These are phyloP conservation scores for Indri indri DNA, from an alignment of 2,113 vertebrate species.

Conservation along the genomic window DNA sequence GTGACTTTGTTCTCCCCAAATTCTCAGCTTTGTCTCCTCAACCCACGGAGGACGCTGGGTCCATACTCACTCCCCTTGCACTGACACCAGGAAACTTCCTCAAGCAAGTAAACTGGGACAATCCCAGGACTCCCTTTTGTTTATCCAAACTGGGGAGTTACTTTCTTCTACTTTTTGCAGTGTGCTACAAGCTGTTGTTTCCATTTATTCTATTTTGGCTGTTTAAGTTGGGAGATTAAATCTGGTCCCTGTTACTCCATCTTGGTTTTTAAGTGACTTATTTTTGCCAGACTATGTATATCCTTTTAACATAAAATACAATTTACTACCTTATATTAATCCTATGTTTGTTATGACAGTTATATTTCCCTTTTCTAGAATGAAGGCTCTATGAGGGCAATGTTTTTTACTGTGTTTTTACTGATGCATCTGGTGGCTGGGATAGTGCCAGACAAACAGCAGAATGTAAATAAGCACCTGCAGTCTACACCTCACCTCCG, in stretches of 20 bases:
- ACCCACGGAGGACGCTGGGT: background rate
- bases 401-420: background rate
- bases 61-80: background rate
- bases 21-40: background rate
- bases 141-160: background rate
- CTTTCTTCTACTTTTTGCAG: background rate
- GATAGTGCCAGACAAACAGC: background rate
- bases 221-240: background rate
- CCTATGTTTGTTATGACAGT: background rate
- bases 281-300: background rate
- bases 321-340: background rate
- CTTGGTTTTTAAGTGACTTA: background rate
- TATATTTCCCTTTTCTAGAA: background rate
- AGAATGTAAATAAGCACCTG: background rate
- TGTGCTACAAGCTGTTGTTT: background rate
- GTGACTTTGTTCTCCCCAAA: background rate
- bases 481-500: background rate
- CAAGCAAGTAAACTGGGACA: background rate
- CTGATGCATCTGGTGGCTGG: background rate
- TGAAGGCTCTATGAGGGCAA: background rate
- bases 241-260: background rate
- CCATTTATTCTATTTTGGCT: background rate
- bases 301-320: background rate
- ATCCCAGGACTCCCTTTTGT: background rate
- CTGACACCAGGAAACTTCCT: background rate